Base-by-base conservation (phyloP, 1,140 invertebrate species). In the Lepidostoma basale region DNA sequence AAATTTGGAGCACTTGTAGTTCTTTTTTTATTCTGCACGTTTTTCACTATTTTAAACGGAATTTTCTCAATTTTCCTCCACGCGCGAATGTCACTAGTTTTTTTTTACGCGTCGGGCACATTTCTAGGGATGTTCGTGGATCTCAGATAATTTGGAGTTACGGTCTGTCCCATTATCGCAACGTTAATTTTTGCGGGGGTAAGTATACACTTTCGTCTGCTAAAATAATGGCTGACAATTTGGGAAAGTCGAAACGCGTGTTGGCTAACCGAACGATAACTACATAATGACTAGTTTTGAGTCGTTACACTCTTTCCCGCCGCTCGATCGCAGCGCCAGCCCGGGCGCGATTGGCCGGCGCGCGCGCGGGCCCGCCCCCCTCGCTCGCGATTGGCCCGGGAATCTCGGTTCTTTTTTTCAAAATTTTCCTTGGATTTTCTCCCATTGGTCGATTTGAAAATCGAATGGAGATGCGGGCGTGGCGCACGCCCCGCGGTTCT, bases 151-250 rank as follows among this genome's bases (percentile, higher is more conserved):
- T 56, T 56, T 56, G 6, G n/a, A 14, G n/a, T 20, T 30, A 18
- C 52, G 52, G 14, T 14, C 18, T 4, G 26, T 14, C 14, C 52
- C 52, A 56, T 56, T 22, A 22, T 20, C 23, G n/a, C 18, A 22
- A 23, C 45, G 23, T 9, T 49, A 56, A 36, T 56, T 56, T 33
- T 56, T 56, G 14, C 26, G 14, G 8, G 28, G 52, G 12, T 60
- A 60, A 60, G 56, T 60, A 60, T 60, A 60, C 39, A 42, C 56
- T 40, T 36, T 33, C 25, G 16, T 20, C 12, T 20, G 33, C 33
- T 30, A 56, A 30, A 5, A 14, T 60, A 60, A 60, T 60, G 56
- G 56, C 39, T 22, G 56, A 60, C 56, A 60, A 60, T 60, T 60
- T 59, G 9, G 36, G 18, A 26, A 23, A 10, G 20, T 10, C 28